Evolutionary conservation across 2,113 vertebrate species (phyloP).

Genomic region (Colossoma macropomum): DNA sequence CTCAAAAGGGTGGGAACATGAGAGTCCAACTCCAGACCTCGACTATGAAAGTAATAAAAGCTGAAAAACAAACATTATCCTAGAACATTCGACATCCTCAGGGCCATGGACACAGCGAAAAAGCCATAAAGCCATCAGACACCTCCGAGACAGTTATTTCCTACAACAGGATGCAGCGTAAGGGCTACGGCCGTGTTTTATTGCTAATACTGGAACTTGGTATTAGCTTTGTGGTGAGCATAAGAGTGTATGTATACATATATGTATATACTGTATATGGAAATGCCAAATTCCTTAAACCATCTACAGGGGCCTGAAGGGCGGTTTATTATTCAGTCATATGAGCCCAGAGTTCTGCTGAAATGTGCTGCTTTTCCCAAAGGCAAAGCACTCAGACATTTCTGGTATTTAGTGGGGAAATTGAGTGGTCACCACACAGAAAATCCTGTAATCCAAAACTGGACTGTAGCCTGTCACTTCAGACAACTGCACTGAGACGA

Average conservation of each 20-base stretch:
- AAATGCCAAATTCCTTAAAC: background rate
- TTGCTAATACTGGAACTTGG: background rate
- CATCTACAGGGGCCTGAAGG: background rate
- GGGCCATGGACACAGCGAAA: background rate
- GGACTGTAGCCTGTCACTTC: background rate
- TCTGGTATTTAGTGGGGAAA: constrained; percentile 4
- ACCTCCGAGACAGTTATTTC: background rate
- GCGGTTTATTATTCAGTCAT: constrained; percentile 10
- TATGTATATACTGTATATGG: background rate
- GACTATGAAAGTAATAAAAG: background rate
- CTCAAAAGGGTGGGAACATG: background rate
- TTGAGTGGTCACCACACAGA: constrained; percentile 1
- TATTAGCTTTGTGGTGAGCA: background rate
- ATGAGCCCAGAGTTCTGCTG: background rate
- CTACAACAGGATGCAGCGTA: constrained; percentile 10
- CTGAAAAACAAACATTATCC: constrained; percentile 5
- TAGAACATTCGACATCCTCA: background rate
- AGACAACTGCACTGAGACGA: background rate
- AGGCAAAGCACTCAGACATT: background rate
- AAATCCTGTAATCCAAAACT: constrained; percentile 18
- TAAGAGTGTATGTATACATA: no score
- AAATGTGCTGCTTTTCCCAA: background rate
- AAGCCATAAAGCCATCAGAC: background rate
- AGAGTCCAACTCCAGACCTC: background rate
- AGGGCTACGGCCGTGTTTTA: constrained; percentile 9